Evolutionary conservation across 2,797 vertebrate genomes (phyloP), one percentile per base, ranked within the genome.

Genomic region (Coendou prehensilis): DNA sequence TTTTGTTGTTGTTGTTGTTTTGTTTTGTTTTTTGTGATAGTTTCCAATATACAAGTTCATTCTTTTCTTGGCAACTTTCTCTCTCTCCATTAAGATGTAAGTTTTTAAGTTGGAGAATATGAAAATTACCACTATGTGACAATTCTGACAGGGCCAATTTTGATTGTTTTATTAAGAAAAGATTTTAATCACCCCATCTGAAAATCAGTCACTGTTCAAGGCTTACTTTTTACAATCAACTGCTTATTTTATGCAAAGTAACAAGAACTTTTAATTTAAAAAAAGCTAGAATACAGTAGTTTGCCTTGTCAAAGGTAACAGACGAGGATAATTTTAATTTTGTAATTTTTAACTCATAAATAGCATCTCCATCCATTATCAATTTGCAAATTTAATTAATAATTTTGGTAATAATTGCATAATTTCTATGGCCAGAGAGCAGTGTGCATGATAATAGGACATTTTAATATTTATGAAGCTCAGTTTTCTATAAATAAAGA

Each of bases 401-500:
- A 87, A 37, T 87, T 94, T 87, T 85, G 73, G 81, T 97, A 96
- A 96, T 95, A 89, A 95, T 79, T 41, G 9, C 59, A 90, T 96
- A 82, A 96, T 76, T 96, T 83, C 80, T 82, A 82, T 79, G 95
- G 81, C 81, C 93, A 92, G 50, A 92, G 97, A 92, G 0, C 57
- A 71, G 75, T 56, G 95, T 93, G 37, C n/a, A 14, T 76, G 84
- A 37, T 96, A 97, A 93, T 11, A 96, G 92, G 57, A 69, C 33
- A 94, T 97, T 97, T 97, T 92, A 97, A 97, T 98, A 95, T 96
- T 91, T 94, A 96, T 87, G 90, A 97, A 95, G 89, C 63, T 82
- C 73, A 96, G 93, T 97, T 98, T 98, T 91, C 95, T 95, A 96
- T 95, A 98, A 98, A 97, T 94, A 98, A 69, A 95, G 90, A 95